Evolutionary conservation across 1,140 invertebrate genomes (phyloP), one percentile per base, ranked within the genome.

Genomic region (Dendrolimus kikuchii): DNA sequence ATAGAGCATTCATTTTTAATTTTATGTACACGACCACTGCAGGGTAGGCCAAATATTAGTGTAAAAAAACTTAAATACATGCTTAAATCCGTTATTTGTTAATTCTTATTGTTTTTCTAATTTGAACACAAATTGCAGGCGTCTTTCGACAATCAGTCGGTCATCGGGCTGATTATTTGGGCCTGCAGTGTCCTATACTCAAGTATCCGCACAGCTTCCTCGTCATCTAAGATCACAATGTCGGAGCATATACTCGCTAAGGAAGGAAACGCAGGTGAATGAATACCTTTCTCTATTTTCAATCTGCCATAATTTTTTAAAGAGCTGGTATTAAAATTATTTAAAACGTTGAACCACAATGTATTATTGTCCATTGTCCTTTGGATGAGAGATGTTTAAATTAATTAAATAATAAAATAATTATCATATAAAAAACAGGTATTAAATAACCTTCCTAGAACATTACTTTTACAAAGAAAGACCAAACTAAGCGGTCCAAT

Each of bases 151-250:
- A 92, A 93, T 55, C 92, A 96, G 76, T 94, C 95, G 61, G 93
- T 99, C 54, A 92, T 99, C 57, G 96, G 96, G 36, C 89, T 99
- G 40, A 81, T 95, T 6, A 95, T 99, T 64, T 99, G 97, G 95
- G 93, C 98, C 67, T 91, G 93, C 68, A 99, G 97, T 84, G 95
- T 99, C 36, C 89, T 99, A 8, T 99, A 99, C 85, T 98, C 97
- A 40, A 96, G 93, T 58, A 90, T 98, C 10, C 90, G 95, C 9
- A 95, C 95, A 6, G 95, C 94, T 8, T 95, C 94, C 7, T 93
- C 92, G 62, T 92, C 92, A 0, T 92, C 92, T 1, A 94, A 92
- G 77, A 90, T 95, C 57, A 93, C 92, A 38, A 92, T 93, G 89
- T 91, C 93, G 2, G 93, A 95, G 23, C 93, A 94, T 66, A 90